A percentile compares a stretch with the other conserved stretches of the same genome.
phyloP scores from a whole-genome alignment of 2,113 vertebrate species.

The Gavia stellata region DNA sequence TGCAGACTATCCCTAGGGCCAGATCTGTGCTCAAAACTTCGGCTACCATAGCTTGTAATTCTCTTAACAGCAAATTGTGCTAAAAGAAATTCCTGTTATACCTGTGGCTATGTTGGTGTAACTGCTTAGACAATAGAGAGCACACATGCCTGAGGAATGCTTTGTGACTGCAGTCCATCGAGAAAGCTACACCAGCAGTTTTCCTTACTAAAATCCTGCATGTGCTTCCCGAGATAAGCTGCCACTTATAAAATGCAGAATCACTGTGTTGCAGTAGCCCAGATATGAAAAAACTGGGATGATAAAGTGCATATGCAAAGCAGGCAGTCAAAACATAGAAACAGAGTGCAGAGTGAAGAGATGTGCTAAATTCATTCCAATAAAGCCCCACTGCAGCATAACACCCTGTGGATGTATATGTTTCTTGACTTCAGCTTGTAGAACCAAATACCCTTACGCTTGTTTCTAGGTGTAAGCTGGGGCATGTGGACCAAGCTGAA shows the following conservation, averaged over 20 bases:
- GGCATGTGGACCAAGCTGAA: not conserved
- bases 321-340: not conserved
- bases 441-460: not conserved
- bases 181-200: not conserved
- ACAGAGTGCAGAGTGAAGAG: not conserved
- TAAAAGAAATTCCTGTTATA: not conserved
- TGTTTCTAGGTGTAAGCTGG: not conserved
- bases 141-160: accelerated
- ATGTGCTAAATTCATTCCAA: not conserved
- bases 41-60: not conserved
- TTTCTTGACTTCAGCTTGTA: not conserved
- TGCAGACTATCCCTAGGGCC: not conserved
- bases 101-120: not conserved
- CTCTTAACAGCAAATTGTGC: not conserved
- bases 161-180: not conserved
- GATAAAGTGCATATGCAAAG: not conserved
- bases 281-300: not conserved
- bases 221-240: not conserved
- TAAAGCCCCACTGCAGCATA: not conserved
- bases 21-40: not conserved
- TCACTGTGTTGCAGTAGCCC: not conserved
- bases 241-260: not conserved
- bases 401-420: accelerated
- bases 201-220: not conserved
- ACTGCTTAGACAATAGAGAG: not conserved